Evolutionary conservation across 2,113 vertebrate species (phyloP), one percentile per base, ranked within the genome.

Genomic region (Dissostichus mawsoni): DNA sequence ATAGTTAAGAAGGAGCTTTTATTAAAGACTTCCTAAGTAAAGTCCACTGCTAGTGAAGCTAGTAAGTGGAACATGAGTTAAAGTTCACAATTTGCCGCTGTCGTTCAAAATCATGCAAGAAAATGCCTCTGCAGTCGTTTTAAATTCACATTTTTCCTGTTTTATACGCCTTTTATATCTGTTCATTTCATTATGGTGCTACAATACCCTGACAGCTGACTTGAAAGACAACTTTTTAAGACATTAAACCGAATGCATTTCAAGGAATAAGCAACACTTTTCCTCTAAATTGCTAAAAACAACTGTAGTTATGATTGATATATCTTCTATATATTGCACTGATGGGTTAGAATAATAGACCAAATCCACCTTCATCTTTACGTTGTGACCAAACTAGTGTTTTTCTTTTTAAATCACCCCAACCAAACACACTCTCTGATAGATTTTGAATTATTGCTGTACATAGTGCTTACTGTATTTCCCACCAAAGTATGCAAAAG

Each of bases 271-370:
- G 25, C 59, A 67, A 77, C 79, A 87, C 83, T 92, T 84, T 91
- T 55, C 59, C 33, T 50, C 11, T 51, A 56, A 76, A 53, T 17
- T 23, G 20, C 57, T 69, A 20, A 33, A 80, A 71, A 51, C 47
- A 23, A 70, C 36, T 68, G 63, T 61, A 66, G 29, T 55, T 33
- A 76, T 10, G 36, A 44, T 72, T 66, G 59, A 76, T 44, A 47
- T 66, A 57, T 69, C 72, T 20, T 56, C 70, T 69, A 36, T 80
- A 73, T 90, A 90, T 89, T 94, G 92, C 93, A 94, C 93, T 94
- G 93, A 94, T 62, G 69, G 62, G 56, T 81, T 59, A 20, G 10
- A 80, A 53, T 48, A 72, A 66, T 2, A 76, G 67, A 55, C 53
- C 48, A 52, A 73, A 36, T 50, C 57, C 59, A 52, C 1, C 57